These are phyloP conservation scores for Coenonympha arcania DNA, from an alignment of 2,888 invertebrate species.

Conservation along the genomic window DNA sequence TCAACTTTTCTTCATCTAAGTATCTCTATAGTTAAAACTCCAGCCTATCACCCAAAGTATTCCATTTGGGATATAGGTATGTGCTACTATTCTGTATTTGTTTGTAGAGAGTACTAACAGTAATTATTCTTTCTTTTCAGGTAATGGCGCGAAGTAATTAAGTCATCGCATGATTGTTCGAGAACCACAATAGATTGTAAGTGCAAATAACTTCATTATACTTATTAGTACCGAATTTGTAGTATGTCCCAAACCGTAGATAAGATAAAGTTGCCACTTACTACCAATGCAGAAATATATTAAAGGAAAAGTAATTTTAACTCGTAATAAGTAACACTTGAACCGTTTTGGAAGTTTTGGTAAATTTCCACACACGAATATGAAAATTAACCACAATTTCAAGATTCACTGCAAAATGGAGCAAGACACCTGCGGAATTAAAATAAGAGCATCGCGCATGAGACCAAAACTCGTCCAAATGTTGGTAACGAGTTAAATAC, in stretches of 20 bases:
- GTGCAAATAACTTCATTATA: constrained; percentile 30
- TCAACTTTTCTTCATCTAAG: too few species aligned
- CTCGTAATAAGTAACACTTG: too few species aligned
- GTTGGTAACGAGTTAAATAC: constrained; percentile 3
- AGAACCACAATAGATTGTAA: constrained; percentile 54
- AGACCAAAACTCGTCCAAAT: constrained; percentile 24
- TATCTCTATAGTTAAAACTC: too few species aligned
- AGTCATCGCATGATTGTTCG: constrained; percentile 46
- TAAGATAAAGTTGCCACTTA: too few species aligned
- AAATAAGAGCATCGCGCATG: constrained; percentile 12
- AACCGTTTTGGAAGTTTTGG: background rate
- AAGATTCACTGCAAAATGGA: constrained; percentile 18
- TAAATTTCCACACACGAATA: constrained; percentile 1
- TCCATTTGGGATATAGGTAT: too few species aligned
- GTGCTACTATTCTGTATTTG: too few species aligned
- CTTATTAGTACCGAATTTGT: background rate
- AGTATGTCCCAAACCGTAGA: too few species aligned
- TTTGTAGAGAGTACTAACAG: too few species aligned
- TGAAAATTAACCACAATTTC: constrained; percentile 9
- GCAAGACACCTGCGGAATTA: constrained; percentile 19
- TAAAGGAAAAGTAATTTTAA: too few species aligned
- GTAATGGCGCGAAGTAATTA: constrained; percentile 55
- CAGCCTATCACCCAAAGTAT: too few species aligned
- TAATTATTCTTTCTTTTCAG: constrained; percentile 40
- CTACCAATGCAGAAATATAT: too few species aligned